Percentiles rank a stretch among this genome's conserved stretches.
Evolutionary conservation across 1,140 invertebrate genomes (phyloP).

Genomic region (Cyclina sinensis): DNA sequence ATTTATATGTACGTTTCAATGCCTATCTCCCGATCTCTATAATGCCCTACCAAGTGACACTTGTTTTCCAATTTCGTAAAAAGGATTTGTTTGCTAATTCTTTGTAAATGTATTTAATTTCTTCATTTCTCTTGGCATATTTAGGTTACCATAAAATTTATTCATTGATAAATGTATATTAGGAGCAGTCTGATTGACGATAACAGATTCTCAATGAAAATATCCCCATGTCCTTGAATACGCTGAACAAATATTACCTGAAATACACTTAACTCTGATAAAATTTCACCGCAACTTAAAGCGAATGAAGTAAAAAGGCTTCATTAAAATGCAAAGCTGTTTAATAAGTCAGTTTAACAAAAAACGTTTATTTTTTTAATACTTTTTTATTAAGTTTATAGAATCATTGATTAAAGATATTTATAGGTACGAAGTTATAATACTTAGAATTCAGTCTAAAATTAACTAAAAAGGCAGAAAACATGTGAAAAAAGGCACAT

Average conservation of each 20-base stretch:
- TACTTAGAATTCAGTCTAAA: too few species aligned
- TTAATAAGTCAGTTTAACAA: too few species aligned
- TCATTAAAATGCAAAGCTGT: background rate
- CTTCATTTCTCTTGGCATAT: slow-evolving; percentile 31
- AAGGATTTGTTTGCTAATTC: slow-evolving; percentile 19
- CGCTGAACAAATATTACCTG: slow-evolving; percentile 26
- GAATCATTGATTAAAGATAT: too few species aligned
- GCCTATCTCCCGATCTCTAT: background rate
- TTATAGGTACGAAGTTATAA: too few species aligned
- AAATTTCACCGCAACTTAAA: slow-evolving; percentile 8
- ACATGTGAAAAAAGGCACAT: too few species aligned
- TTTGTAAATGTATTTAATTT: slow-evolving; percentile 37
- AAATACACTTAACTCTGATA: slow-evolving; percentile 24
- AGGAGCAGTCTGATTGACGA: slow-evolving; percentile 33
- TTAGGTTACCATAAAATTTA: slow-evolving; percentile 44
- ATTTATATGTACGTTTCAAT: too few species aligned
- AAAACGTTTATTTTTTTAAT: too few species aligned
- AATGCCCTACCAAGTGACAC: slow-evolving; percentile 2
- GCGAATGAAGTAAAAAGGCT: background rate
- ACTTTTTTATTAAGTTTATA: too few species aligned
- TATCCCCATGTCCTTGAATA: slow-evolving; percentile 54
- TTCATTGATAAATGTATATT: slow-evolving; percentile 62
- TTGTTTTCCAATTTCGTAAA: background rate
- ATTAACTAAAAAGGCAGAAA: too few species aligned
- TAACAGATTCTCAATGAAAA: slow-evolving; percentile 54